These are phyloP conservation scores for Ochropleura leucogaster DNA, from an alignment of 2,888 invertebrate species.

Conservation along the genomic window DNA sequence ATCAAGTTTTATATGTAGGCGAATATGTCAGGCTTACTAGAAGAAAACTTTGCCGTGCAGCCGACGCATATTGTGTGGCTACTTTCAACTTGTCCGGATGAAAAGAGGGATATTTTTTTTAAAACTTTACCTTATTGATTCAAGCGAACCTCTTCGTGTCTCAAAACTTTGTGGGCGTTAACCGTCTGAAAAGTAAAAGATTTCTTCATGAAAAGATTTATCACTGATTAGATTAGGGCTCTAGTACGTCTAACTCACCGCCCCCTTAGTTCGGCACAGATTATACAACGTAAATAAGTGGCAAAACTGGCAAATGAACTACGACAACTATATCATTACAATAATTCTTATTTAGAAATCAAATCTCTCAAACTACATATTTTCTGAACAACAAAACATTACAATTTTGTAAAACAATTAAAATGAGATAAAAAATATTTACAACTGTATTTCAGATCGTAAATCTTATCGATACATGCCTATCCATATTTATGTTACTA, in stretches of 20 bases:
- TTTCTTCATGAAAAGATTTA: neutral
- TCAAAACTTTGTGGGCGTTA: neutral
- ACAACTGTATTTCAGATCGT: too few relatives aligned
- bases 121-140: slow-evolving; percentile 16
- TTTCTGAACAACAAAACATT: neutral
- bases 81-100: neutral
- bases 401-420: neutral
- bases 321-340: neutral
- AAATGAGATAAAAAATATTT: neutral
- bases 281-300: neutral
- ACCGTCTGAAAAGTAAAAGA: neutral
- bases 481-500: too few relatives aligned
- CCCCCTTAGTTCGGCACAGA: neutral
- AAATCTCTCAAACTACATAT: neutral
- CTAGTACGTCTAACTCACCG: neutral
- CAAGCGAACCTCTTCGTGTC: neutral
- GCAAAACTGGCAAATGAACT: neutral
- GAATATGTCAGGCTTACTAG: slow-evolving; percentile 7
- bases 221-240: neutral
- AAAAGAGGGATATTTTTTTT: neutral
- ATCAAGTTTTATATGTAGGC: slow-evolving; percentile 20
- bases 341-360: neutral
- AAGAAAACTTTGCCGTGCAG: neutral
- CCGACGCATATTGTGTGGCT: slow-evolving; percentile 1
- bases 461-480: too few relatives aligned